Conservation (phyloP, 2,797 vertebrate genomes). For the Schizothorax lantsangensis region DNA sequence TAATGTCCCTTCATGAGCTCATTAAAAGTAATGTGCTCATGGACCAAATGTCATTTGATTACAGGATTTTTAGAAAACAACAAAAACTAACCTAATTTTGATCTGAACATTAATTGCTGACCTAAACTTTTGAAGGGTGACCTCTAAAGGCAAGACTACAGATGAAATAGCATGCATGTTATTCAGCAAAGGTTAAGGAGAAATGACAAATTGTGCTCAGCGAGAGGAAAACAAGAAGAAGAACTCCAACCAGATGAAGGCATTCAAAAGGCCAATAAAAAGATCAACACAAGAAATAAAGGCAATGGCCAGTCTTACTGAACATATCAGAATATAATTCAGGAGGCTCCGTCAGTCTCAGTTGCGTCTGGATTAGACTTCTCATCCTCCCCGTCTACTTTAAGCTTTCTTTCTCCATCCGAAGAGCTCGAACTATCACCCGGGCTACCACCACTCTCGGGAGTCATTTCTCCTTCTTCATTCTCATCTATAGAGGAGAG, state of each 20-base stretch:
- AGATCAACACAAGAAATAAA: constrained; percentile 50
- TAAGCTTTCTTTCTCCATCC: constrained; percentile 30
- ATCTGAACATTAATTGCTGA: background rate
- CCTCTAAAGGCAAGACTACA: constrained; percentile 38
- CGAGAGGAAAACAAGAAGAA: constrained; percentile 61
- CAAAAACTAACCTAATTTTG: background rate
- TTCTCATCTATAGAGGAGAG: constrained; percentile 75
- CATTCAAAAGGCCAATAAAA: constrained; percentile 66
- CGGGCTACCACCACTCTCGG: constrained; percentile 54
- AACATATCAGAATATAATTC: constrained; percentile 61
- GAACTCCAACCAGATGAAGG: constrained; percentile 70
- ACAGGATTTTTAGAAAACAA: background rate
- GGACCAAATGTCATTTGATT: constrained; percentile 21
- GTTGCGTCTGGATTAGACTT: constrained; percentile 65
- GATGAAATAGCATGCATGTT: constrained; percentile 59
- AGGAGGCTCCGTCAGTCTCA: constrained; percentile 53
- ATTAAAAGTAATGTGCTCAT: constrained; percentile 29
- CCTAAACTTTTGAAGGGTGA: constrained; percentile 27
- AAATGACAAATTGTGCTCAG: constrained; percentile 63
- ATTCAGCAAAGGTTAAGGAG: constrained; percentile 58
- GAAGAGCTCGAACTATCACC: constrained; percentile 30
- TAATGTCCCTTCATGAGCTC: constrained; percentile 24
- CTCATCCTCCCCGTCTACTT: constrained; percentile 52
- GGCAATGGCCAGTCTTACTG: constrained; percentile 69
- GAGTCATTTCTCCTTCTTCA: constrained; percentile 70